Percentiles rank a stretch among this genome's conserved stretches.
Evolutionary conservation across 2,797 vertebrate genomes (phyloP).

Genomic region (Danio albolineatus): DNA sequence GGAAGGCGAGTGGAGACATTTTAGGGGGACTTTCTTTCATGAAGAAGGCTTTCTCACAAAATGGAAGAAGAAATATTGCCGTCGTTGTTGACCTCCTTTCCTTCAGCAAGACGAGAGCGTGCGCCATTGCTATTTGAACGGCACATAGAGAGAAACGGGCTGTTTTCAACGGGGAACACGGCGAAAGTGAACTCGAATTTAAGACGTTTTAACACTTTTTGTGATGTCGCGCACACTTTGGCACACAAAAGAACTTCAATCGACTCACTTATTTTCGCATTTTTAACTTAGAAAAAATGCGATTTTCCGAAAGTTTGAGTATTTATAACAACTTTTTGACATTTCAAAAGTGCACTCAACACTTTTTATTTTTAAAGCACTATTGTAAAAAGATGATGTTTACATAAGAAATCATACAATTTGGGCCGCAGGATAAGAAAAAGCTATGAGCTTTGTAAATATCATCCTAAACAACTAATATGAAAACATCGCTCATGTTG

Average conservation of each 20-base stretch:
- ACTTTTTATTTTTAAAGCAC: slow-evolving; percentile 5
- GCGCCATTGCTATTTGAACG: slow-evolving; percentile 82
- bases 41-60: slow-evolving; percentile 88
- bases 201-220: slow-evolving; percentile 19
- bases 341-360: neutral
- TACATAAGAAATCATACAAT: neutral
- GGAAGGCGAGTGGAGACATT: slow-evolving; percentile 82
- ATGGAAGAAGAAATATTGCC: slow-evolving; percentile 92
- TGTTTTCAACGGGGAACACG: slow-evolving; percentile 50
- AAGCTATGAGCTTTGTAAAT: neutral
- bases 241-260: neutral
- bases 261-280: neutral
- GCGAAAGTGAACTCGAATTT: slow-evolving; percentile 19
- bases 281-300: slow-evolving; percentile 8
- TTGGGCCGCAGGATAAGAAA: too few relatives aligned
- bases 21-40: slow-evolving; percentile 91
- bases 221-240: neutral
- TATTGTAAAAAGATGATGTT: neutral
- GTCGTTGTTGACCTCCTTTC: slow-evolving; percentile 89
- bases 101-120: slow-evolving; percentile 76
- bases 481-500: neutral
- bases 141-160: slow-evolving; percentile 62
- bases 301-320: slow-evolving; percentile 1
- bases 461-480: neutral
- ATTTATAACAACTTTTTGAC: slow-evolving; percentile 10